Evolutionary conservation across 2,797 vertebrate genomes (phyloP), one percentile per base, ranked within the genome.

Genomic region (Sebastes diaconus): DNA sequence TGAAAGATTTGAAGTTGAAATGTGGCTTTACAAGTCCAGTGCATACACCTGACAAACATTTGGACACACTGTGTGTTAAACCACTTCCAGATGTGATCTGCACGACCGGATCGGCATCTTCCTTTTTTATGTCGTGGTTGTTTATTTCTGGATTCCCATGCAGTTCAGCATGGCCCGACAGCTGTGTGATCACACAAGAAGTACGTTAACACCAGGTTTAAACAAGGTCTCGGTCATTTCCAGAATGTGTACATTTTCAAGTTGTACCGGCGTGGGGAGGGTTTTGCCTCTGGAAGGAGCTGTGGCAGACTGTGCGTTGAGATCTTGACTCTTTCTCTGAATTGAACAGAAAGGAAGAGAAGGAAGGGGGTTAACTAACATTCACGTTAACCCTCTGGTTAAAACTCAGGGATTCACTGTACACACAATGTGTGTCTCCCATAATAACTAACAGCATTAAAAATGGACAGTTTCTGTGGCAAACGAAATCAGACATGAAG

Each of bases 211-310:
- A 85, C 82, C 83, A 89, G 87, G 82, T 81, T 89, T 70, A 87
- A 83, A 88, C 14, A 85, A 80, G 84, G 64, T 77, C 71, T 89
- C 63, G 54, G 70, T 81, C 68, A 87, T 77, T 88, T 93, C 73
- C 90, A 95, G 93, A 95, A 93, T 92, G 93, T 87, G 94, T 95
- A 93, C 95, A 92, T 88, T 13, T 39, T 92, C 82, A 89, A 86
- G 91, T 92, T 96, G 95, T 97, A 98, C 97, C 96, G 97, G 97
- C 83, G 97, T 97, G 95, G 97, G 98, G 88, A 98, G 96, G 65
- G 97, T 98, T 97, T 99, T 99, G 95, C 97, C 98, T 96, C 97
- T 97, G 96, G 97, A 97, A 85, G 97, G 97, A 90, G 97, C 94
- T 94, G 97, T 95, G 94, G 96, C 94, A 90, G 97, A 88, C 94